phyloP scores from a whole-genome alignment of 2,113 vertebrate genomes.

The Solea solea region DNA sequence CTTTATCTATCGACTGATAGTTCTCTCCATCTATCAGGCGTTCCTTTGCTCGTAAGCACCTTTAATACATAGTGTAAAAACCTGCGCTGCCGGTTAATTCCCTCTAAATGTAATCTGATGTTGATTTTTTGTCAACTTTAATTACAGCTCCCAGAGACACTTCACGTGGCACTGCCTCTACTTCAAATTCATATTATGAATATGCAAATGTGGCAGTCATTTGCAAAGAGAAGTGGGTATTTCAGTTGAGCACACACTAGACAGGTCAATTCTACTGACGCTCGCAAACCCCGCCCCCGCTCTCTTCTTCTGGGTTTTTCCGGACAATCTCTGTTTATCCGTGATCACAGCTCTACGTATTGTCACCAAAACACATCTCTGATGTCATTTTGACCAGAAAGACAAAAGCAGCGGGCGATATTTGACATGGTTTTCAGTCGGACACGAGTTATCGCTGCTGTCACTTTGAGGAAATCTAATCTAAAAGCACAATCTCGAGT shows the following conservation, averaged over 20 bases:
- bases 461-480: constrained; percentile 56
- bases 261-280: constrained; percentile 93
- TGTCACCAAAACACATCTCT: constrained; percentile 79
- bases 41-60: constrained; percentile 74
- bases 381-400: constrained; percentile 35
- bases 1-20: constrained; percentile 7
- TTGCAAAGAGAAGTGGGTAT: constrained; percentile 94
- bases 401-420: constrained; percentile 26
- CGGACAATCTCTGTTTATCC: constrained; percentile 90
- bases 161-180: constrained; percentile 94
- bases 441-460: constrained; percentile 49
- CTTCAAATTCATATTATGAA: constrained; percentile 98
- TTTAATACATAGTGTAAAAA: constrained; percentile 89
- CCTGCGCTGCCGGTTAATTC: constrained; percentile 91
- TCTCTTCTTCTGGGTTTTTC: constrained; percentile 83
- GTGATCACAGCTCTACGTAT: constrained; percentile 82
- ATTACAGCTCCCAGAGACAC: constrained; percentile 98
- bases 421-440: neutral
- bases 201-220: constrained; percentile 97
- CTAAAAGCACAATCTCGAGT: constrained; percentile 49
- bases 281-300: constrained; percentile 28
- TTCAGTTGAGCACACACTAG: constrained; percentile 95
- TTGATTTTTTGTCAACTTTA: constrained; percentile 99
- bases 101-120: constrained; percentile 98
- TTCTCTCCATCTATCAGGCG: constrained; percentile 26